Evolutionary conservation across 2,797 vertebrate species (phyloP), one percentile per base, ranked within the genome.

Genomic region (Acipenser oxyrinchus): DNA sequence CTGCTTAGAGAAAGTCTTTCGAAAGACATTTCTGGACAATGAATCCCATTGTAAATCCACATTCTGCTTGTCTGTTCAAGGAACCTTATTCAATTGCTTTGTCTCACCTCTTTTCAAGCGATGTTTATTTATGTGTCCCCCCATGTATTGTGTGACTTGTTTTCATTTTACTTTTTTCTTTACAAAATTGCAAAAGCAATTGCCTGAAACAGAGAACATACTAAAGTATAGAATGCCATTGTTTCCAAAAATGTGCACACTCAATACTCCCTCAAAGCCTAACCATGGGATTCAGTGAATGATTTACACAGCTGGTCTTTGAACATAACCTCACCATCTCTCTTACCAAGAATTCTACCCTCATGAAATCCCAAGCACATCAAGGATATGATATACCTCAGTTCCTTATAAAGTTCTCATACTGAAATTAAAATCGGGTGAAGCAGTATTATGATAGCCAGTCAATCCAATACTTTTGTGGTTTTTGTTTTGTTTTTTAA

Each of bases 291-390:
- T 67, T 69, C 68, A 76, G 70, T 73, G 73, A 74, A 67, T 76
- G 72, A 78, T 79, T 78, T 77, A 76, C 78, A 76, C 75, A 79
- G 78, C 75, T 74, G 76, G 75, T 69, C 71, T 66, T 62, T 69
- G 67, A 71, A 69, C 11, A 63, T 55, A 68, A 68, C 64, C 68
- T 51, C 65, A 72, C 60, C 60, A 66, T 69, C 69, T 60, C 60
- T 62, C 64, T 51, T 57, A 10, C n/a, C 9, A n/a, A 6, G 11
- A 4, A 58, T 6, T 58, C 55, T 7, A 58, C 13, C 7, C 55
- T 58, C 55, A 58, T 58, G 55, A 58, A 58, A 12, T 58, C 55
- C 12, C 12, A 58, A 58, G 11, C 55, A 58, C 9, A 6, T 10
- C 6, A 13, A 58, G 55, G 55, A 58, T 13, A 6, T 11, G 12